phyloP scores from a whole-genome alignment of 2,113 vertebrate species.

The Microcebus jonahi region DNA sequence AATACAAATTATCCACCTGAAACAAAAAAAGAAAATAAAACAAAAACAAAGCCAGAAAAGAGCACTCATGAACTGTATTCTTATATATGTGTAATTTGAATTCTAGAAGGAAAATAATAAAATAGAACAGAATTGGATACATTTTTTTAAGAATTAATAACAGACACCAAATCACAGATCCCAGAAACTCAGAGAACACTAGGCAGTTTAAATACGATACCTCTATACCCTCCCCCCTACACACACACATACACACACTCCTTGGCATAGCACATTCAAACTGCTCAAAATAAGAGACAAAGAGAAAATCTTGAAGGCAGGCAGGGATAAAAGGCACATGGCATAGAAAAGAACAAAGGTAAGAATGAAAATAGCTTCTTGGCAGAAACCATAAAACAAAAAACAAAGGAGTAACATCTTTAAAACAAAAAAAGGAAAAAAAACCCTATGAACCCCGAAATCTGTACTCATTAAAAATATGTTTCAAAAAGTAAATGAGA shows the following conservation, averaged over 20 bases:
- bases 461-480: not conserved
- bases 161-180: not conserved
- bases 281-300: not conserved
- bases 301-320: not conserved
- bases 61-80: not conserved
- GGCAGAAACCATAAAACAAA: not conserved
- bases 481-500: not conserved
- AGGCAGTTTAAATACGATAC: not conserved
- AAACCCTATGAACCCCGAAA: accelerated
- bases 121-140: not conserved
- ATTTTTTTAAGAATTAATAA: not conserved
- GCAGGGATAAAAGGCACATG: not conserved
- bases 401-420: not conserved
- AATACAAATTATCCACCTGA: not conserved
- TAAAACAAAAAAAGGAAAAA: not conserved
- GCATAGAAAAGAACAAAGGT: not conserved
- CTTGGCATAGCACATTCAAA: not conserved
- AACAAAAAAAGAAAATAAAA: not conserved
- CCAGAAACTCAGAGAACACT: not conserved
- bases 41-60: not conserved
- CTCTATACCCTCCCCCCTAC: not conserved
- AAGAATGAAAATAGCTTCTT: not conserved
- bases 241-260: not conserved
- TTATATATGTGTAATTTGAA: not conserved
- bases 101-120: not conserved